Evolutionary conservation across 2,113 vertebrate genomes (phyloP).

Genomic region (Mellivora capensis): DNA sequence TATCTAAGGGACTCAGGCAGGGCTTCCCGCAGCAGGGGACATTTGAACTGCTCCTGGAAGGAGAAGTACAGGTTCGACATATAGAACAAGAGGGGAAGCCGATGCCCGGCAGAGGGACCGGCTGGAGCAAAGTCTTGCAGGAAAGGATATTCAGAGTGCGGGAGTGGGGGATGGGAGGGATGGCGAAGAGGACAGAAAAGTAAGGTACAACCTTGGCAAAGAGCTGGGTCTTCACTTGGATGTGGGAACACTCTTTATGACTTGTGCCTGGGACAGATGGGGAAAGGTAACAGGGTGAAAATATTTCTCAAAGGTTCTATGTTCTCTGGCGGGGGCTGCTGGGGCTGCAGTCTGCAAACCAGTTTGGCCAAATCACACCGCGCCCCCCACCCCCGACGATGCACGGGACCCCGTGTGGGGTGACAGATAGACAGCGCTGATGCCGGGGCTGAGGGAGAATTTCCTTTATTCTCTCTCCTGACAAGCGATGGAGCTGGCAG

Average conservation of each 20-base stretch:
- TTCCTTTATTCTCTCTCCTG: neutral
- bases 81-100: neutral
- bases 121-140: neutral
- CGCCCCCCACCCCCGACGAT: neutral
- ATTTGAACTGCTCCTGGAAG: neutral
- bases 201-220: neutral
- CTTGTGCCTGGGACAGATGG: neutral
- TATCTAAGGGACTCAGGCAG: neutral
- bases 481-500: conserved; percentile 8
- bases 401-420: neutral
- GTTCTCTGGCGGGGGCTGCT: neutral
- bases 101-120: neutral
- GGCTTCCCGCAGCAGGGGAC: neutral
- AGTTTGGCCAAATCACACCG: neutral
- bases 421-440: neutral
- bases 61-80: too few species aligned
- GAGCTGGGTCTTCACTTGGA: neutral
- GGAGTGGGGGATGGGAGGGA: neutral
- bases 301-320: neutral
- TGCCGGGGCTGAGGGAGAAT: neutral
- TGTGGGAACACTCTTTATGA: neutral
- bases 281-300: neutral
- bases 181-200: neutral
- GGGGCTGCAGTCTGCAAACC: neutral
- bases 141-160: neutral